Evolutionary conservation across 2,797 vertebrate genomes (phyloP), one percentile per base, ranked within the genome.

Genomic region (Psittacula derbiana): DNA sequence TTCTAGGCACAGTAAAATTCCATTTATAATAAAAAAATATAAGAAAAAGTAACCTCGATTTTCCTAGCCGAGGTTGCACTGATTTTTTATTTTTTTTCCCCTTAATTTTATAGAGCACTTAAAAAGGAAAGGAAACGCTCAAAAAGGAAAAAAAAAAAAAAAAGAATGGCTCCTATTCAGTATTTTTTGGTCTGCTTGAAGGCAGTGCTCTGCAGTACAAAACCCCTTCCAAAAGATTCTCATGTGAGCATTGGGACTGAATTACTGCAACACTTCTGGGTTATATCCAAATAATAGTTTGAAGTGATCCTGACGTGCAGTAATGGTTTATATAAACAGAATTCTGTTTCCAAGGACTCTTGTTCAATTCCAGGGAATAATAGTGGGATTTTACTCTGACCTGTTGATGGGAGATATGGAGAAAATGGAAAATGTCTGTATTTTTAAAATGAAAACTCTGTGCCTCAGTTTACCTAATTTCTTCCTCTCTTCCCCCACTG

Each of bases 221-320:
- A 91, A 72, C 52, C 81, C 49, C 55, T 89, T 95, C 57, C 65
- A 91, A 91, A 92, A 91, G 78, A 91, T 84, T 93, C 88, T 90
- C 8, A 0, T 96, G 92, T 94, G 96, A 94, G 88, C 94, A 10
- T 8, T 88, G 94, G 96, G 88, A 93, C 95, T 94, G 94, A 97
- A 93, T 94, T 94, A 95, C 93, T 95, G 93, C 73, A 88, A 96
- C 96, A 94, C 97, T 97, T 97, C 96, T 97, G 94, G 95, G 96
- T 97, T 96, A 96, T 82, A 95, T 91, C 94, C 90, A 96, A 74
- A 84, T 92, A 97, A 71, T 78, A 82, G 78, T 95, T 92, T 87
- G 86, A 93, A 97, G 86, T 86, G 92, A 96, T 93, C 91, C 90
- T 95, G 97, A 97, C 94, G 13, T 91, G 78, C 79, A 80, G 69